phyloP scores from a whole-genome alignment of 2,888 invertebrate genomes.

The Lissonota sp. region DNA sequence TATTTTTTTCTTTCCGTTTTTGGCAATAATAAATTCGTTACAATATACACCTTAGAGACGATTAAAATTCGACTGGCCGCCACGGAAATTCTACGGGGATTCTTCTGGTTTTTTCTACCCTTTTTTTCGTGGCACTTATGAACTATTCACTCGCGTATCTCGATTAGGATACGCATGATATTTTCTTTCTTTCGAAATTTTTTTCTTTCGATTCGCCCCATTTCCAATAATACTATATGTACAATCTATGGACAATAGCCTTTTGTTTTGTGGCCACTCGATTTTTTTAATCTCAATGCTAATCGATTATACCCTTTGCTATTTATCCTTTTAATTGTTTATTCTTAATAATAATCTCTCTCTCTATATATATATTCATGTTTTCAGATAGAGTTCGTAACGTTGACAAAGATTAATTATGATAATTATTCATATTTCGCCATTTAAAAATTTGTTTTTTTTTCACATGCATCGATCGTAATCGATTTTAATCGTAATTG shows the following conservation, averaged over 20 bases:
- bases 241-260: constrained; percentile 77
- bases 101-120: not conserved
- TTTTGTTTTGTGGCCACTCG: constrained; percentile 59
- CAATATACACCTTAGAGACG: constrained; percentile 67
- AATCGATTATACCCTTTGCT: constrained; percentile 70
- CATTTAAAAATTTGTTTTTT: no score
- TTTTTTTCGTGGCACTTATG: constrained; percentile 54
- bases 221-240: constrained; percentile 66
- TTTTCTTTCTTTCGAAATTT: constrained; percentile 35
- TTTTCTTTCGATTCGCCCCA: constrained; percentile 10
- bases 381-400: constrained; percentile 36
- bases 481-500: not conserved
- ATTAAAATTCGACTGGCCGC: constrained; percentile 64
- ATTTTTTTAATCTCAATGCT: constrained; percentile 67
- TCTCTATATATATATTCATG: constrained; percentile 25
- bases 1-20: constrained; percentile 25
- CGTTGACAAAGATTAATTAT: constrained; percentile 45
- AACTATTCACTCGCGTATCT: constrained; percentile 41
- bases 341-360: not conserved
- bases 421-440: constrained; percentile 36
- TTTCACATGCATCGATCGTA: constrained; percentile 7
- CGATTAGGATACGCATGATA: constrained; percentile 57
- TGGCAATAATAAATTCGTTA: constrained; percentile 70
- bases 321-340: constrained; percentile 11
- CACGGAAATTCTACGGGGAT: constrained; percentile 41